These are phyloP conservation scores for Thysanoteuthis rhombus DNA, from an alignment of 2,888 invertebrate species.

Conservation along the genomic window DNA sequence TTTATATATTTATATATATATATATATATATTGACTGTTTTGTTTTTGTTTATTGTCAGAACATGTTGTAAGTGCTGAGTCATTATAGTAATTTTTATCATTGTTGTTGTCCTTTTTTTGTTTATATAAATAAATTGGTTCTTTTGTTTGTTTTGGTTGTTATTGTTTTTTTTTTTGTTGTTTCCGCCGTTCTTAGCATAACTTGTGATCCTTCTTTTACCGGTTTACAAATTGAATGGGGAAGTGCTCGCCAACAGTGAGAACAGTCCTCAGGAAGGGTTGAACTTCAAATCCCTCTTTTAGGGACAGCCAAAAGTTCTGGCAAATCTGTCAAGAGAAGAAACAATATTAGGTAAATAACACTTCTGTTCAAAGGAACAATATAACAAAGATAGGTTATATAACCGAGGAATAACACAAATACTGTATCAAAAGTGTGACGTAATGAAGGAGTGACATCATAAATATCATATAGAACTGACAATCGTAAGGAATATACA, in stretches of 20 bases:
- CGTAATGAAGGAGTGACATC: no score
- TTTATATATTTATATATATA: neutral
- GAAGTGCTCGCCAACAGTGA: conserved; percentile 60
- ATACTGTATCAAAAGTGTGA: no score
- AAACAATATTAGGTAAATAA: neutral
- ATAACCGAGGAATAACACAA: no score
- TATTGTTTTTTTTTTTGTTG: neutral
- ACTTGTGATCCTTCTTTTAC: conserved; percentile 34
- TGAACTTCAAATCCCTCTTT: conserved; percentile 47
- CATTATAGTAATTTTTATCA: neutral
- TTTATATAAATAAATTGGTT: no score
- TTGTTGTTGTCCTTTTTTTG: neutral
- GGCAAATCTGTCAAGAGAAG: conserved; percentile 56
- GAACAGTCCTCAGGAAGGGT: conserved; percentile 58
- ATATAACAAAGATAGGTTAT: no score
- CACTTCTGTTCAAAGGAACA: neutral
- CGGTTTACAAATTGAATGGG: conserved; percentile 59
- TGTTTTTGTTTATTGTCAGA: neutral
- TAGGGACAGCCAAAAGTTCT: conserved; percentile 55
- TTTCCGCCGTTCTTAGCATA: neutral
- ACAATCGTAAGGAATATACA: no score
- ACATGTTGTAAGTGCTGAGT: neutral
- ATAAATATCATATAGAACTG: no score
- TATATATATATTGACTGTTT: neutral
- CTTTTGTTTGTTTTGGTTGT: neutral